phyloP scores from a whole-genome alignment of 2,888 invertebrate genomes.

The Brenthis daphne region DNA sequence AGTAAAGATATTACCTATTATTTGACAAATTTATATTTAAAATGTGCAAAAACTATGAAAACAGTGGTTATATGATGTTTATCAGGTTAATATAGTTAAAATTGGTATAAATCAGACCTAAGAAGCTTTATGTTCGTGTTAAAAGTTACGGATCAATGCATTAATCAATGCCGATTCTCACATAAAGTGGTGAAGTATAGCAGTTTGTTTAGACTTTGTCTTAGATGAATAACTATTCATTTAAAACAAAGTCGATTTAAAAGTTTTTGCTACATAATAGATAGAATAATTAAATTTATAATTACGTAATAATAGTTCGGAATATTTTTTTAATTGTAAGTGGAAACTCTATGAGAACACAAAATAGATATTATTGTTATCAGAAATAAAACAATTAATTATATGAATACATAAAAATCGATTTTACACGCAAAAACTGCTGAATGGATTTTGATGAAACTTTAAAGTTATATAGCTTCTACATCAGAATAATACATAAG shows the following conservation, averaged over 20 bases:
- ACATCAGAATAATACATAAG: no score
- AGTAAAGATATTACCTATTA: neutral
- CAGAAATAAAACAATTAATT: neutral
- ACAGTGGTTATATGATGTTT: neutral
- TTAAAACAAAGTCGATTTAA: neutral
- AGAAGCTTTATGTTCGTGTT: slow-evolving; percentile 48
- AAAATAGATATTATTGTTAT: neutral
- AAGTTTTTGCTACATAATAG: neutral
- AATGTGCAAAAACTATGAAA: neutral
- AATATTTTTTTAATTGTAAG: neutral
- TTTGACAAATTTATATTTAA: neutral
- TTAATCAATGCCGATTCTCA: slow-evolving; percentile 56
- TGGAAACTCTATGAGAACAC: slow-evolving; percentile 6
- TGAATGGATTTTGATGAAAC: no score
- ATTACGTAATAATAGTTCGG: slow-evolving; percentile 1
- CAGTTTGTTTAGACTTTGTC: slow-evolving; percentile 56
- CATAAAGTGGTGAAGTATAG: slow-evolving; percentile 66
- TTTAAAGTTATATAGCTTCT: no score
- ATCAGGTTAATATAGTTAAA: neutral
- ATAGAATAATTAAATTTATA: neutral
- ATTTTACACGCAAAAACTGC: no score
- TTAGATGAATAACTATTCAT: slow-evolving; percentile 1
- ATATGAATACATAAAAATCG: neutral
- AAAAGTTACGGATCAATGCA: slow-evolving; percentile 59
- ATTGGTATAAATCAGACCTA: neutral